Conservation (phyloP, 2,888 invertebrate species). For the Sphecodes monilicornis region DNA sequence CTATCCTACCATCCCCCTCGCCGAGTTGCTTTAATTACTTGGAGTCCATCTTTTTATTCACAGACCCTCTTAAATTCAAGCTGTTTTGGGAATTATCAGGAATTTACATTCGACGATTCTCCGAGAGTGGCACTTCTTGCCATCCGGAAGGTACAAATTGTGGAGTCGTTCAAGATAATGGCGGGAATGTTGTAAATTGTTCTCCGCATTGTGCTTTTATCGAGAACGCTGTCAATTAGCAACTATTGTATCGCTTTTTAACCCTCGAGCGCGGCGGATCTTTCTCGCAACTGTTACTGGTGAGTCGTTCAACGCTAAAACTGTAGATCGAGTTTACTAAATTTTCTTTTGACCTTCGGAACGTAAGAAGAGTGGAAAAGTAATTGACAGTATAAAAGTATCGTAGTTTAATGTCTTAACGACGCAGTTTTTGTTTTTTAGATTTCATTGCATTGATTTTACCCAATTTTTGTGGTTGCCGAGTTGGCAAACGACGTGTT, state of each 20-base stretch:
- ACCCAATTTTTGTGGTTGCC: neutral
- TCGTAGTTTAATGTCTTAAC: too few species aligned
- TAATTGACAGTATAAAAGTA: too few species aligned
- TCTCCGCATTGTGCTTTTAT: neutral
- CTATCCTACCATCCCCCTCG: accelerated
- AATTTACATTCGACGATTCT: neutral
- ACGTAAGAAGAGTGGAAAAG: too few species aligned
- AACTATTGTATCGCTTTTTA: neutral
- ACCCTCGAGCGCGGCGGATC: neutral
- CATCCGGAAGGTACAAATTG: neutral
- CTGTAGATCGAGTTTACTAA: neutral
- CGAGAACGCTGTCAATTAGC: neutral
- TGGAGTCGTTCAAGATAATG: neutral
- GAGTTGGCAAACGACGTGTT: too few species aligned
- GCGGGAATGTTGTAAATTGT: neutral
- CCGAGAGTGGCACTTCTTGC: conserved; percentile 1
- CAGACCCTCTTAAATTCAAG: neutral
- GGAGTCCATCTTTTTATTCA: neutral
- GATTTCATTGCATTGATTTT: neutral
- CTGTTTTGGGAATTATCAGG: neutral
- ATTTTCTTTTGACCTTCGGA: neutral
- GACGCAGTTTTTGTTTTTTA: neutral
- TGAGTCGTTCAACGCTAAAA: neutral
- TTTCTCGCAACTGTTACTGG: neutral
- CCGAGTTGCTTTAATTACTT: neutral